phyloP scores from a whole-genome alignment of 2,797 vertebrate genomes.

The Thripadectes ignobilis region DNA sequence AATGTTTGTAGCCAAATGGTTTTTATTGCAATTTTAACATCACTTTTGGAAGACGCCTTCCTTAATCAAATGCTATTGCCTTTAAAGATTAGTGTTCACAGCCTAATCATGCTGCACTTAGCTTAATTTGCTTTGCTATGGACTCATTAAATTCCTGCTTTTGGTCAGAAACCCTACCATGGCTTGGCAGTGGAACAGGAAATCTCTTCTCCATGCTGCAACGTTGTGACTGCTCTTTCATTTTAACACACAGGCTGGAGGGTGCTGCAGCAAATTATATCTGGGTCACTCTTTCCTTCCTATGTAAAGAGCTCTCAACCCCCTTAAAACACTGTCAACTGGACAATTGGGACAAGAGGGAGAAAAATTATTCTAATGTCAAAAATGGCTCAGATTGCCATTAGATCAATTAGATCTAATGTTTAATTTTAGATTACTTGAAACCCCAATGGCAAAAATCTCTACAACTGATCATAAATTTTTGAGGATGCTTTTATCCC shows the following conservation, averaged over 20 bases:
- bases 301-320: background rate
- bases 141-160: conserved; percentile 77
- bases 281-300: background rate
- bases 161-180: conserved; percentile 71
- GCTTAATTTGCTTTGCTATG: conserved; percentile 76
- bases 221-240: conserved; percentile 21
- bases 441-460: background rate
- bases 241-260: conserved; percentile 12
- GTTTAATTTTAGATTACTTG: background rate
- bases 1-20: background rate
- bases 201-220: conserved; percentile 24
- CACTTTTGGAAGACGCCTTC: conserved; percentile 28
- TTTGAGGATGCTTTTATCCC: background rate
- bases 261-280: background rate
- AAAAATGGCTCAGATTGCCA: background rate
- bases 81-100: conserved; percentile 70
- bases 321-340: background rate
- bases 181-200: conserved; percentile 65
- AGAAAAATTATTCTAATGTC: background rate
- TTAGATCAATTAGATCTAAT: background rate
- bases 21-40: background rate
- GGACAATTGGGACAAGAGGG: background rate
- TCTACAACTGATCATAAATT: background rate
- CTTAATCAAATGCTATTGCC: conserved; percentile 62
- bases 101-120: conserved; percentile 72